A percentile compares a stretch with the other conserved stretches of the same genome.
phyloP scores from a whole-genome alignment of 2,113 vertebrate genomes.

The Bucco capensis region DNA sequence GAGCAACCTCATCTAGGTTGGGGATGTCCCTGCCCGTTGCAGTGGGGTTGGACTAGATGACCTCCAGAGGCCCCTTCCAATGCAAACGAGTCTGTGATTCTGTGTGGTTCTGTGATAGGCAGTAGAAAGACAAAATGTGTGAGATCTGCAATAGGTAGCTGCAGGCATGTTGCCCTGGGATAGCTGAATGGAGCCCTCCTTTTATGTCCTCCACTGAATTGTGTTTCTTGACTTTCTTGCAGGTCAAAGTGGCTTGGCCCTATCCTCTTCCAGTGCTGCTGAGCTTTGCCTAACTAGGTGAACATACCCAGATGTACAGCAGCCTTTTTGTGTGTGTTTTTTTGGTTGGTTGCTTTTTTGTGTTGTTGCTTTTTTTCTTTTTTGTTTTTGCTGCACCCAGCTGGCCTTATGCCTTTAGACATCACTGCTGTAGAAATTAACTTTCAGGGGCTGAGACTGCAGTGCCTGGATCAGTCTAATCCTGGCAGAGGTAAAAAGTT shows the following conservation, averaged over 20 bases:
- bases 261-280: not conserved
- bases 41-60: too few relatives aligned
- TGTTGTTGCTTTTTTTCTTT: not conserved
- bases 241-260: not conserved
- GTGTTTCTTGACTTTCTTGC: constrained; percentile 3
- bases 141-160: not conserved
- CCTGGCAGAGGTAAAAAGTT: not conserved
- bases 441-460: not conserved
- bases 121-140: not conserved
- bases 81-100: too few relatives aligned
- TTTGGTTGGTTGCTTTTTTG: not conserved
- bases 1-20: too few relatives aligned
- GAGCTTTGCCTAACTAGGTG: not conserved
- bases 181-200: not conserved
- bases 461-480: not conserved
- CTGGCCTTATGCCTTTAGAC: not conserved
- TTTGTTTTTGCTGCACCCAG: not conserved
- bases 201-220: not conserved
- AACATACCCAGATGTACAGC: not conserved
- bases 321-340: not conserved
- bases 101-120: not conserved
- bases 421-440: not conserved
- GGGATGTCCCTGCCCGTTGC: too few relatives aligned
- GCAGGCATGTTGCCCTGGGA: accelerated
- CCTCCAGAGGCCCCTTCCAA: too few relatives aligned